Conservation (phyloP, 2,888 invertebrate genomes). For the Apamea crenata region DNA sequence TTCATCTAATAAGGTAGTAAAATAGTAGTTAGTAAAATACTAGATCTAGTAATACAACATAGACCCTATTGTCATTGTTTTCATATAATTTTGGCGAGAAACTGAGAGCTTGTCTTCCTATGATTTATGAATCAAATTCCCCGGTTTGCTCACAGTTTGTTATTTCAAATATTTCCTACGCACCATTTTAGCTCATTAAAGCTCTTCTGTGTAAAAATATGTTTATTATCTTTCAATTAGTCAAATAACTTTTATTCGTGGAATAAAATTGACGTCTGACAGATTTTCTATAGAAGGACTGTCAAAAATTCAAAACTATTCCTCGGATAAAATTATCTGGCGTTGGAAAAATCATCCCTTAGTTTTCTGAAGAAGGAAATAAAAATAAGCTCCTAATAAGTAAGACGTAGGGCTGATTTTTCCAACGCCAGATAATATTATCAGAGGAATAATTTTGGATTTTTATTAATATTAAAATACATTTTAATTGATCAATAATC, state of each 20-base stretch:
- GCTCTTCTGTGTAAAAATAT: neutral
- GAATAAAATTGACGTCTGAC: too few relatives aligned
- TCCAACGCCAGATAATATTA: too few relatives aligned
- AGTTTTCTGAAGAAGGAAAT: neutral
- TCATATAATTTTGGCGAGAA: too few relatives aligned
- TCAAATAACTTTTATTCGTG: too few relatives aligned
- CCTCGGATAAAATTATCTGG: too few relatives aligned
- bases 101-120: neutral
- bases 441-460: too few relatives aligned
- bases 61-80: too few relatives aligned
- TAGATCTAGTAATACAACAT: too few relatives aligned
- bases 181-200: neutral
- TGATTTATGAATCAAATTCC: neutral
- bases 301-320: too few relatives aligned
- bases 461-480: neutral
- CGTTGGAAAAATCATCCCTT: neutral
- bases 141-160: neutral
- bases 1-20: too few relatives aligned
- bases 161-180: neutral
- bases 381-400: neutral
- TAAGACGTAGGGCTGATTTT: neutral
- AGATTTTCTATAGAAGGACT: too few relatives aligned
- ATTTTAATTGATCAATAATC: neutral
- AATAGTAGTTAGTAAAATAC: too few relatives aligned
- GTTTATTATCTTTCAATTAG: neutral